Evolutionary conservation across 2,113 vertebrate genomes (phyloP).

Genomic region (Notechis scutatus): DNA sequence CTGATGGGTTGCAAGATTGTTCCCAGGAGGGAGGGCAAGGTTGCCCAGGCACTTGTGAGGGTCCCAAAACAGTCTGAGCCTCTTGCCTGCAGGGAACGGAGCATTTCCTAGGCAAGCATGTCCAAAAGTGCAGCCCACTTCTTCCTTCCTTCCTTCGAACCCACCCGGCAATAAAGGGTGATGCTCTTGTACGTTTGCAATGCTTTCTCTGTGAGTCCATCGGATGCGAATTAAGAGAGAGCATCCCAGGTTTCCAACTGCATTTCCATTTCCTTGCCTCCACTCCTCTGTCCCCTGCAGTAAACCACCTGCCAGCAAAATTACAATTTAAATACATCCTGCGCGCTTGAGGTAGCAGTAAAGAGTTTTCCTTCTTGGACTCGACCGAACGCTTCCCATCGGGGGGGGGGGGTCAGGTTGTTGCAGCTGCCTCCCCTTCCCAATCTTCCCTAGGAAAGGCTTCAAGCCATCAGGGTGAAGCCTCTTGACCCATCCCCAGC

Average conservation of each 20-base stretch:
- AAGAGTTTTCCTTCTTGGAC: not conserved
- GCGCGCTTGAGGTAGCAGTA: constrained; percentile 6
- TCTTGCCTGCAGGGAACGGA: fast-evolving
- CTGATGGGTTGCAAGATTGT: fast-evolving
- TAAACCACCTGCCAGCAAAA: not conserved
- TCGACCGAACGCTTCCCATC: not conserved
- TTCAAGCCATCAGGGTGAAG: constrained; percentile 14
- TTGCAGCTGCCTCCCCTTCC: not conserved
- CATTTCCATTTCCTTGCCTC: fast-evolving
- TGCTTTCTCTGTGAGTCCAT: not conserved
- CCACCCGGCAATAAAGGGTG: not conserved
- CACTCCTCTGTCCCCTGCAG: fast-evolving
- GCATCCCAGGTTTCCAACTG: fast-evolving
- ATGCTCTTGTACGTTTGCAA: not conserved
- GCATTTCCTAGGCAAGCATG: fast-evolving
- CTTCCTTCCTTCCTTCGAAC: not conserved
- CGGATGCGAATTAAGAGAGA: fast-evolving
- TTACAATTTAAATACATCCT: not conserved
- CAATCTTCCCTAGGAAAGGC: constrained; percentile 27
- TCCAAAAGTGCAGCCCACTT: not conserved
- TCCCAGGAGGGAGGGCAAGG: fast-evolving
- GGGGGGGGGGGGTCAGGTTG: not conserved
- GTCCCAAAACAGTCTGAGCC: not conserved
- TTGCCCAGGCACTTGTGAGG: not conserved
- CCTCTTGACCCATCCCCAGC: not conserved